phyloP scores from a whole-genome alignment of 2,113 vertebrate genomes.

The Astur gentilis region DNA sequence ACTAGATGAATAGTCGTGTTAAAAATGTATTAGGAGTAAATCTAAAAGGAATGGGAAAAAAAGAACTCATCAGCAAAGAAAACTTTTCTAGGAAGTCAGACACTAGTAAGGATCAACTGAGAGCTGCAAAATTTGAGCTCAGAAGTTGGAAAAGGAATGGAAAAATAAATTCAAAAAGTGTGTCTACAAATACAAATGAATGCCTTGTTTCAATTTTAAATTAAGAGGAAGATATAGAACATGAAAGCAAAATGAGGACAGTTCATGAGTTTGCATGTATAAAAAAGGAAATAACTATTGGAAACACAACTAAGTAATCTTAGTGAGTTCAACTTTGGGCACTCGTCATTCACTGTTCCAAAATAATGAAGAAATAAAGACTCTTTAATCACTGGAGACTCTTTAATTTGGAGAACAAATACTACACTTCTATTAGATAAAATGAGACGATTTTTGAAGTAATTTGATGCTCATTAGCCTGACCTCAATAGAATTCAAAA shows the following conservation, averaged over 20 bases:
- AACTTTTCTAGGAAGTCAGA: background rate
- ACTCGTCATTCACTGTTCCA: background rate
- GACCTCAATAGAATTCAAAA: background rate
- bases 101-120: background rate
- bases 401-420: background rate
- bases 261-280: background rate
- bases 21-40: background rate
- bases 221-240: background rate
- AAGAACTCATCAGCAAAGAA: background rate
- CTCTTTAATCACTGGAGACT: background rate
- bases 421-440: background rate
- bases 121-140: background rate
- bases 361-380: background rate
- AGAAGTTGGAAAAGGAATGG: background rate
- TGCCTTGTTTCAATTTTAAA: background rate
- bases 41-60: background rate
- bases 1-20: background rate
- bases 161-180: background rate
- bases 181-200: background rate
- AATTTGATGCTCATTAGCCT: background rate
- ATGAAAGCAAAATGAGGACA: background rate
- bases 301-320: background rate
- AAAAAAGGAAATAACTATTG: background rate
- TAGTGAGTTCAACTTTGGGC: background rate
- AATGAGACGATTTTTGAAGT: background rate